Evolutionary conservation across 64 coral and sea anemone species (phyloP).

Genomic region (Anthopleura sola): DNA sequence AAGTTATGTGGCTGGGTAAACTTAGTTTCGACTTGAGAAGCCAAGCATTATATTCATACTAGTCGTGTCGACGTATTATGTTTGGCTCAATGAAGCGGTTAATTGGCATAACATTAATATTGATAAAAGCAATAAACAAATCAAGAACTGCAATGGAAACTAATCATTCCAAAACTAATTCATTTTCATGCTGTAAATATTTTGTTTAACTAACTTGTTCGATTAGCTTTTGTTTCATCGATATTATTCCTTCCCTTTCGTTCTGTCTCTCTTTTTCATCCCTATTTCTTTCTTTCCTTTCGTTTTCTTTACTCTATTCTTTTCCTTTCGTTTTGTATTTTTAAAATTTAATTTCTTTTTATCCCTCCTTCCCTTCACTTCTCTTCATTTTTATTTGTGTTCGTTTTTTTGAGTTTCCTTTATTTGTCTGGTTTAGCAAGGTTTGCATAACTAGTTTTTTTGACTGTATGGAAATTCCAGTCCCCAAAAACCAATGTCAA

Average conservation of each 20-base stretch:
- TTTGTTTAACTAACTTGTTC: neutral
- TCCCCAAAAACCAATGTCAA: too few species aligned
- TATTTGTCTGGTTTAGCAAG: too few species aligned
- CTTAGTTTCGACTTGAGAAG: neutral
- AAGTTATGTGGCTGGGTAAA: neutral
- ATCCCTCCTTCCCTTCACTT: too few species aligned
- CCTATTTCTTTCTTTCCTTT: neutral
- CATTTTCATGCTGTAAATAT: neutral
- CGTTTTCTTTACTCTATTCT: neutral
- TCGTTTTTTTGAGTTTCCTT: too few species aligned
- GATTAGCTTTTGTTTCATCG: neutral
- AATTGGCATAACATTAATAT: neutral
- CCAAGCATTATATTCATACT: neutral
- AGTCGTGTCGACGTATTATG: neutral
- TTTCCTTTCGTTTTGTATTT: neutral
- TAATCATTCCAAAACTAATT: neutral
- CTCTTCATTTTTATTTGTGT: too few species aligned
- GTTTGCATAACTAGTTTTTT: too few species aligned
- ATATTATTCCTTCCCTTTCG: neutral
- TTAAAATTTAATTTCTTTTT: neutral
- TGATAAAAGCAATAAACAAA: neutral
- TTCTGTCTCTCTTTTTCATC: too few species aligned
- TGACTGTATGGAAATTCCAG: too few species aligned
- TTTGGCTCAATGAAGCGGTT: constrained; percentile 1
- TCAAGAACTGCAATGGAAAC: neutral